Evolutionary conservation across 2,797 vertebrate species (phyloP), one percentile per base, ranked within the genome.

Genomic region (Macropus fuliginosus): DNA sequence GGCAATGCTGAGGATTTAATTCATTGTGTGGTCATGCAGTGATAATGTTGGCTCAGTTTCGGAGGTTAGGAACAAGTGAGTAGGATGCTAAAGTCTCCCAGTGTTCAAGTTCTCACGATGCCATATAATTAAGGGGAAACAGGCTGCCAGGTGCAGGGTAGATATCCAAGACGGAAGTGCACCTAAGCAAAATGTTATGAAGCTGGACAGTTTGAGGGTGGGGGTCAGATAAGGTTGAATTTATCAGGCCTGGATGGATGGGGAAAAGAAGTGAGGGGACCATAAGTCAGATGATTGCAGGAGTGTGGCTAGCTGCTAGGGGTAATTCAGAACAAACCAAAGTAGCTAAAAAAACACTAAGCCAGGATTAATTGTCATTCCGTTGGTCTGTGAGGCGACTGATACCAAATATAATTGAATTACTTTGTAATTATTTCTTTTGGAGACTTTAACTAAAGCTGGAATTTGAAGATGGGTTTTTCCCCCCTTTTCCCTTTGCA

Each of bases 381-480:
- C 96, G 95, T 94, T 97, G 97, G 96, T 96, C 97, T 98, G 97
- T 54, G 92, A 98, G 97, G 97, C 97, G 98, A 98, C 97, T 97
- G 98, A 97, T 98, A 98, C 55, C 97, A 98, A 97, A 91, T 95
- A 97, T 98, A 99, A 99, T 99, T 98, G 98, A 98, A 98, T 98
- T 98, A 98, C 98, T 98, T 97, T 97, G 91, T 98, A 98, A 98
- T 98, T 98, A 98, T 98, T 98, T 94, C 95, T 97, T 98, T 93
- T 95, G 5, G 94, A 97, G 94, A 94, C 95, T 97, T 98, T 98
- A 98, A 98, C 95, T 96, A 97, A 97, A 96, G 91, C 95, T 90
- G 90, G 96, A 96, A 95, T 98, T 96, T 90, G 95, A 97, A 98
- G 94, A 97, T 94, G 93, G 97, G 92, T 81, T 91, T 92, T 54